Percentiles rank a stretch among this genome's conserved stretches.
Evolutionary conservation across 1,140 invertebrate genomes (phyloP).

Genomic region (Holotrichia oblita): DNA sequence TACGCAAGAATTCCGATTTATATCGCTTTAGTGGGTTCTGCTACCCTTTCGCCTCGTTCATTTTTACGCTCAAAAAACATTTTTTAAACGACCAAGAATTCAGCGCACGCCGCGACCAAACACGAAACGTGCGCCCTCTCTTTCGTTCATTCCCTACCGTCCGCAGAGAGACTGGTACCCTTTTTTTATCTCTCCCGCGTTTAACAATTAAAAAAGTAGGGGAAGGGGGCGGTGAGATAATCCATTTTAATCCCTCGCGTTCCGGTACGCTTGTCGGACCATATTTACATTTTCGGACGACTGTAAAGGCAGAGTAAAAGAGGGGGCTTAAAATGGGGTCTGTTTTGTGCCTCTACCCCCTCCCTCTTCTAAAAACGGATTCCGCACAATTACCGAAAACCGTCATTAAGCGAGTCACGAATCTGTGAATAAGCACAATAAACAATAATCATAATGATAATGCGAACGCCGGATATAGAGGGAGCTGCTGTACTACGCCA

Average conservation of each 20-base stretch:
- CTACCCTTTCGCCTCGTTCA: not conserved
- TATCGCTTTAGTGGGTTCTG: not conserved
- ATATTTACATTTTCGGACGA: constrained; percentile 33
- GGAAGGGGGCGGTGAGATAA: not conserved
- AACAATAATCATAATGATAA: constrained; percentile 36
- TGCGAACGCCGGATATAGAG: constrained; percentile 18
- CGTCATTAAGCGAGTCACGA: constrained; percentile 34
- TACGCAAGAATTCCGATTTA: not conserved
- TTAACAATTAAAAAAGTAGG: constrained; percentile 27
- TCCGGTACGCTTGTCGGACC: constrained; percentile 13
- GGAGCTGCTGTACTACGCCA: not conserved
- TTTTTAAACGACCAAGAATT: not conserved
- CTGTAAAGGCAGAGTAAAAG: not conserved
- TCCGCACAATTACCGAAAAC: constrained; percentile 33
- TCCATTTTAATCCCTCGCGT: constrained; percentile 16
- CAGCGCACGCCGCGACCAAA: too few species aligned
- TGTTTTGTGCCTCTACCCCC: too few species aligned
- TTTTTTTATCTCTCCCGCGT: constrained; percentile 19
- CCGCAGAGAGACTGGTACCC: not conserved
- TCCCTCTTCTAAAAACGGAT: not conserved
- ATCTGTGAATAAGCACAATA: constrained; percentile 32
- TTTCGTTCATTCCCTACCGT: not conserved
- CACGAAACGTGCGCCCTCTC: too few species aligned
- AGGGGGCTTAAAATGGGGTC: not conserved
- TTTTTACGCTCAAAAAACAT: not conserved